Evolutionary conservation across 2,888 invertebrate genomes (phyloP).

Genomic region (Pollenia griseotomentosa): DNA sequence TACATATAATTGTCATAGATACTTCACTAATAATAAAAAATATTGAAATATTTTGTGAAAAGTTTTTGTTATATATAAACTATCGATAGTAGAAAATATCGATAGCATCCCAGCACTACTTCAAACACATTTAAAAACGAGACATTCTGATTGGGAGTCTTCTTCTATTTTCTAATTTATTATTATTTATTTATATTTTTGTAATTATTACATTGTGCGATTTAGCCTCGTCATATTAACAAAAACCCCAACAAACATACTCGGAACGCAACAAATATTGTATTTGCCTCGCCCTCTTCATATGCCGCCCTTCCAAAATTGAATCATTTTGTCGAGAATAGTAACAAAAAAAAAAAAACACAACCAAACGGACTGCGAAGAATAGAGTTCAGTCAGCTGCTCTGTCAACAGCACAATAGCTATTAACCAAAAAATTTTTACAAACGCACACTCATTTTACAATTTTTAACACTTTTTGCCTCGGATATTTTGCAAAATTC

Average conservation of each 20-base stretch:
- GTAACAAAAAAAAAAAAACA: slow-evolving; percentile 78
- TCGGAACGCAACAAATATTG: slow-evolving; percentile 69
- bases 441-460: slow-evolving; percentile 63
- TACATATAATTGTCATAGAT: no score
- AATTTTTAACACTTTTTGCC: slow-evolving; percentile 40
- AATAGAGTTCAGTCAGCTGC: slow-evolving; percentile 55
- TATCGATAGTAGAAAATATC: no score
- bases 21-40: no score
- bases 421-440: slow-evolving; percentile 65
- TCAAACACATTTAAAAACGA: slow-evolving; percentile 15
- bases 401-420: slow-evolving; percentile 48
- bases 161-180: slow-evolving; percentile 6
- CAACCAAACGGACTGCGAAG: slow-evolving; percentile 54
- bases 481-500: neutral
- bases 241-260: slow-evolving; percentile 63
- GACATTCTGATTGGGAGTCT: slow-evolving; percentile 56
- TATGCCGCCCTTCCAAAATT: slow-evolving; percentile 77
- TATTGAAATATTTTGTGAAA: no score
- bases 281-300: slow-evolving; percentile 66
- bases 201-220: slow-evolving; percentile 34
- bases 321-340: slow-evolving; percentile 83
- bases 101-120: no score
- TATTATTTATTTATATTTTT: slow-evolving; percentile 44
- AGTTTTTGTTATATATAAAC: no score
- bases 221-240: slow-evolving; percentile 51